A percentile compares a stretch with the other conserved stretches of the same genome.
These are phyloP conservation scores for Mesoclemmys tuberculata DNA, from an alignment of 2,113 vertebrate genomes.

Conservation along the genomic window DNA sequence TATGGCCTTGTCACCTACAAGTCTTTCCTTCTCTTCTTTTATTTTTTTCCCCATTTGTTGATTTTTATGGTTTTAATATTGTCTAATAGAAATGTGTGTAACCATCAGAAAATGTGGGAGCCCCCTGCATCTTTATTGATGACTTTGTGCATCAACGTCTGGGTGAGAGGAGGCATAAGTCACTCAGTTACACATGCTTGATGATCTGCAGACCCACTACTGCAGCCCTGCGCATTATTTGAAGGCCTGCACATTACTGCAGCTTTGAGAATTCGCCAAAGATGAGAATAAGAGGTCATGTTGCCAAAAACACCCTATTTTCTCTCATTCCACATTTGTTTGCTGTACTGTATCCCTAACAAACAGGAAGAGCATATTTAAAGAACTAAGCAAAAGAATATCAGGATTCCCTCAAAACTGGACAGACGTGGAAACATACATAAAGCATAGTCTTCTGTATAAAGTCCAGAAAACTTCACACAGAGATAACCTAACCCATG, in stretches of 20 bases:
- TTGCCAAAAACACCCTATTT: conserved; percentile 48
- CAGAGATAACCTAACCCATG: neutral
- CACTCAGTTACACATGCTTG: conserved; percentile 83
- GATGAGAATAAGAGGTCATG: conserved; percentile 53
- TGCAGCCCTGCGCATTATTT: conserved; percentile 73
- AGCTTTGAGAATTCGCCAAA: conserved; percentile 74
- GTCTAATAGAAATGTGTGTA: conserved; percentile 42
- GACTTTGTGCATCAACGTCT: conserved; percentile 80
- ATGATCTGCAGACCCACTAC: conserved; percentile 78
- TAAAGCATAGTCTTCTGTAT: neutral
- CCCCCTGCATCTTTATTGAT: conserved; percentile 82
- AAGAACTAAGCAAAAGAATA: neutral
- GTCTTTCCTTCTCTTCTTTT: neutral
- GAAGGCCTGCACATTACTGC: conserved; percentile 80
- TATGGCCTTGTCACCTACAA: neutral
- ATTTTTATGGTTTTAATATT: neutral
- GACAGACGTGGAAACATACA: neutral
- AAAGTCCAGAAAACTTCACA: neutral
- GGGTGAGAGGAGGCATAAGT: conserved; percentile 81
- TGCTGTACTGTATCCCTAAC: neutral
- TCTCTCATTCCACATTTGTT: conserved; percentile 26
- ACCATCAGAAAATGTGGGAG: conserved; percentile 55
- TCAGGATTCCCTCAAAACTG: neutral
- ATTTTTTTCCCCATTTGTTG: neutral
- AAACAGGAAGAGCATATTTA: conserved; percentile 19